Evolutionary conservation across 2,888 invertebrate genomes (phyloP).

Genomic region (Proisotoma minuta): DNA sequence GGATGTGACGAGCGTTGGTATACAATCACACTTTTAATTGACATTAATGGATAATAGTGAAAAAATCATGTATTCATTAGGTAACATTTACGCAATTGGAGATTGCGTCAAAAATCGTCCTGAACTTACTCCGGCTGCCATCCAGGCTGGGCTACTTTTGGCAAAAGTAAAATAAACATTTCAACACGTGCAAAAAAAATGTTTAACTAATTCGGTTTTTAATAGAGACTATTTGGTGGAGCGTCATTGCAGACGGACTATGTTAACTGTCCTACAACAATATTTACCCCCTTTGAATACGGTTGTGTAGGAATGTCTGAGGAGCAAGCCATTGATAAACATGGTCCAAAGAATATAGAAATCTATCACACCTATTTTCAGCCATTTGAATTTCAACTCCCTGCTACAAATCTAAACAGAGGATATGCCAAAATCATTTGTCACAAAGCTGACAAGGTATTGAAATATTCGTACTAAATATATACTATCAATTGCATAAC

Average conservation of each 20-base stretch:
- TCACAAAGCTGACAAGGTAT: constrained; percentile 50
- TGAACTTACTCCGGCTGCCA: constrained; percentile 94
- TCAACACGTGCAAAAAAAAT: too few relatives aligned
- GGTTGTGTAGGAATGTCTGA: constrained; percentile 91
- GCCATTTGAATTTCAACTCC: constrained; percentile 92
- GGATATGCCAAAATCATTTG: constrained; percentile 88
- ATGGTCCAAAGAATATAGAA: constrained; percentile 76
- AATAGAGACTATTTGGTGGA: constrained; percentile 59
- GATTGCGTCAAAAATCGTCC: constrained; percentile 66
- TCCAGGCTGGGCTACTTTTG: constrained; percentile 57
- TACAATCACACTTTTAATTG: constrained; percentile 48
- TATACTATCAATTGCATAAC: neutral
- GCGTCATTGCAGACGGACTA: constrained; percentile 69
- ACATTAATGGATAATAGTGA: neutral
- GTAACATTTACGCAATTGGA: constrained; percentile 86
- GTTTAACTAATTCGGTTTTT: too few relatives aligned
- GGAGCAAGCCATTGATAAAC: constrained; percentile 65
- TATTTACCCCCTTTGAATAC: constrained; percentile 94
- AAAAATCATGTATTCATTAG: too few relatives aligned
- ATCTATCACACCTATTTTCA: constrained; percentile 91
- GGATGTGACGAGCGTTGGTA: constrained; percentile 81
- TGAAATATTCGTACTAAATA: neutral
- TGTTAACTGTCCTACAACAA: constrained; percentile 82
- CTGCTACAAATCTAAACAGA: constrained; percentile 75
- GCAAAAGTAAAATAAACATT: constrained; percentile 49